Percentiles rank a stretch among this genome's conserved stretches.
These are phyloP conservation scores for Cephus sareptanus DNA, from an alignment of 2,888 invertebrate species.

Conservation along the genomic window DNA sequence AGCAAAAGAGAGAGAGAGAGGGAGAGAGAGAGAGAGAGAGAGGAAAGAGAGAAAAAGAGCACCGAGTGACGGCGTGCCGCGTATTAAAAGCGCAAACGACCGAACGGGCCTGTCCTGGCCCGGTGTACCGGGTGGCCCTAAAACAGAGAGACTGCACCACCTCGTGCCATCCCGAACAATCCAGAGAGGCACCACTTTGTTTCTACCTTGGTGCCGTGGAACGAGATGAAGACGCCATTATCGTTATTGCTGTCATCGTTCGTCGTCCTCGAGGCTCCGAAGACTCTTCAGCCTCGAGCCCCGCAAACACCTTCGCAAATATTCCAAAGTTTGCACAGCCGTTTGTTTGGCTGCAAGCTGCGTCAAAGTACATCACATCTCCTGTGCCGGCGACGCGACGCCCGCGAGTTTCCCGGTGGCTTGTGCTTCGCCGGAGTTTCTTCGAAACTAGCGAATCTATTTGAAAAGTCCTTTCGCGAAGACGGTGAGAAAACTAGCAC, in stretches of 20 bases:
- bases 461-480: constrained; percentile 11
- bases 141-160: too few species aligned
- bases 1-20: too few species aligned
- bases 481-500: neutral
- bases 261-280: neutral
- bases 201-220: neutral
- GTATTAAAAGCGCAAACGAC: too few species aligned
- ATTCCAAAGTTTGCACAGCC: constrained; percentile 34
- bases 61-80: too few species aligned
- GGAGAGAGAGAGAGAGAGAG: too few species aligned
- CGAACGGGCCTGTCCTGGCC: too few species aligned
- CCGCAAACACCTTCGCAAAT: constrained; percentile 35
- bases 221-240: constrained; percentile 18
- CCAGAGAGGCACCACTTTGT: too few species aligned
- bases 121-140: too few species aligned
- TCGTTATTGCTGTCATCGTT: constrained; percentile 17
- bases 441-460: constrained; percentile 51
- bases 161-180: too few species aligned
- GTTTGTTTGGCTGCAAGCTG: constrained; percentile 38
- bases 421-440: constrained; percentile 8
- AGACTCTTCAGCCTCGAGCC: constrained; percentile 10
- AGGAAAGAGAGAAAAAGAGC: too few species aligned
- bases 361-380: constrained; percentile 31
- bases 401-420: constrained; percentile 28
- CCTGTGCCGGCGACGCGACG: constrained; percentile 8